These are phyloP conservation scores for Meliscaeva auricollis DNA, from an alignment of 2,888 invertebrate species.

Conservation along the genomic window DNA sequence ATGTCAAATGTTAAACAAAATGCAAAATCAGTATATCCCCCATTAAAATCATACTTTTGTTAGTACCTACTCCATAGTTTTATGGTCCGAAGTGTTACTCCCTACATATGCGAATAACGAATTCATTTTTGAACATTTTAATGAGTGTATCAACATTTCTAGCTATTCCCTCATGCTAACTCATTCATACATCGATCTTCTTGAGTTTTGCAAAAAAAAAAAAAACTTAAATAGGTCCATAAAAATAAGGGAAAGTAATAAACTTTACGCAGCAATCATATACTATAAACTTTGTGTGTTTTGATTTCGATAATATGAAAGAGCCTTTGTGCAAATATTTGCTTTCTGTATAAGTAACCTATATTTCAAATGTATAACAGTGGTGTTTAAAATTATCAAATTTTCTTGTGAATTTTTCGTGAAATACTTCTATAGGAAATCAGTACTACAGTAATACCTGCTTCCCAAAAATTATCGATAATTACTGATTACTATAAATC, in stretches of 20 bases:
- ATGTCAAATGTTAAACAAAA: too few relatives aligned
- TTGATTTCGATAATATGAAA: conserved; percentile 35
- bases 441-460: too few relatives aligned
- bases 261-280: conserved; percentile 51
- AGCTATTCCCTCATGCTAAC: conserved; percentile 34
- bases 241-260: conserved; percentile 56
- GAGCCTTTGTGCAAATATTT: neutral
- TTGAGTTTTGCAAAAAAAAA: conserved; percentile 19
- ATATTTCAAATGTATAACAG: neutral
- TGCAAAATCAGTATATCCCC: too few relatives aligned
- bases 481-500: too few relatives aligned
- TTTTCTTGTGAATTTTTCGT: too few relatives aligned
- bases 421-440: too few relatives aligned
- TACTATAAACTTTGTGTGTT: conserved; percentile 37
- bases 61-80: too few relatives aligned
- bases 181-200: conserved; percentile 49
- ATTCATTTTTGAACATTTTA: neutral
- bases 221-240: conserved; percentile 52
- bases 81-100: too few relatives aligned
- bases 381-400: neutral
- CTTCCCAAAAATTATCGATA: too few relatives aligned
- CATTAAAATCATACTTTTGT: too few relatives aligned
- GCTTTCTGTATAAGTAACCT: neutral
- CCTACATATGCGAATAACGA: too few relatives aligned
- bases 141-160: conserved; percentile 28